Evolutionary conservation across 2,797 vertebrate species (phyloP), one percentile per base, ranked within the genome.

Genomic region (Helostoma temminkii): DNA sequence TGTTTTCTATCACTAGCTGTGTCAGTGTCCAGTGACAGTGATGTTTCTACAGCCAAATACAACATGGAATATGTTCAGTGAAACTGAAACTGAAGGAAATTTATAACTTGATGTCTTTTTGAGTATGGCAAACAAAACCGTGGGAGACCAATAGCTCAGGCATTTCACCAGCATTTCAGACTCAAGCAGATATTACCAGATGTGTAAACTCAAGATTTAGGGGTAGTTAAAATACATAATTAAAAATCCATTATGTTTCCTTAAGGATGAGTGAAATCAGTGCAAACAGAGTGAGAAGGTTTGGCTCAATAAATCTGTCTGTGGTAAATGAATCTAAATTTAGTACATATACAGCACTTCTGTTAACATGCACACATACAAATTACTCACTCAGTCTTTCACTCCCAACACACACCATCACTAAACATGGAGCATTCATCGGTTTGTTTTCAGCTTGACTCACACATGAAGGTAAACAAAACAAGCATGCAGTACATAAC

Each of bases 401-500:
- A 50, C 41, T 24, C 24, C 48, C 3, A 6, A 43, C 60, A 57
- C 63, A 65, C 63, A 62, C 42, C 30, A 26, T 26, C 26, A 32
- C 8, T 11, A 50, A 43, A 49, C 66, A 19, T 34, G 62, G 39
- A 47, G 50, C 28, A 15, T 56, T n/a, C 0, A 0, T 26, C 19
- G 71, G 48, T 45, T 37, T 62, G 72, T 62, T 19, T 45, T 22
- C 43, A 48, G 41, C 58, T 61, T 41, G 21, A 61, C 64, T 78
- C 82, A 74, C 59, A 39, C 65, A 62, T 16, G 50, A 45, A 84
- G 76, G 69, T 72, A 57, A 78, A 78, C 54, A 70, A 55, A 66
- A 71, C 57, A 56, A 67, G 59, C 87, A 85, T 86, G 87, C 92
- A 81, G 75, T 85, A 62, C 66, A 70, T 60, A 79, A 86, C 66